Base-by-base conservation (phyloP, 2,888 invertebrate species). In the Drosophila atroscutellata region DNA sequence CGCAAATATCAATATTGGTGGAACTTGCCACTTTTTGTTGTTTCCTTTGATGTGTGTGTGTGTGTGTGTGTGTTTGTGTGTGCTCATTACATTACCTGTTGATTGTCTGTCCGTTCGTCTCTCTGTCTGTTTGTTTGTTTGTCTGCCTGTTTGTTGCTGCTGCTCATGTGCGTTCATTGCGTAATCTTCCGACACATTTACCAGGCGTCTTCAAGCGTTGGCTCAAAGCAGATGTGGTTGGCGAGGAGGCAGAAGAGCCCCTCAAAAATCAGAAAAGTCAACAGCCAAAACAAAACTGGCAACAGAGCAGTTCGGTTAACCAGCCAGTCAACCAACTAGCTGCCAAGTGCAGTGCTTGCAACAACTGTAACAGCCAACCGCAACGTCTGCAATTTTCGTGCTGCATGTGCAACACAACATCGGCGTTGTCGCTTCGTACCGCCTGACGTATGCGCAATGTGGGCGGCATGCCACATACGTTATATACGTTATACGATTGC, bases 111-210 rank as follows among this genome's bases (percentile, higher is more conserved):
- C 36, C 11, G 32, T 32, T 32, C 32, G 32, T 32, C 32, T 30
- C 30, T 30, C 30, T 2, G 32, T 34, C 26, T 36, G 32, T 34
- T 18, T 47, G 47, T 42, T 26, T 45, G 70, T 62, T 18, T 57
- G 37, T 36, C 55, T 32, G 34, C 37, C 36, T 42, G 52, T 34
- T 30, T 49, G 56, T 47, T 45, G 15, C 45, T 55, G 73, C 71
- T 61, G 72, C 80, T 86, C 89, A 84, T 85, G 87, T 90, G 90
- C 90, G 90, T 89, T 71, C 65, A 65, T 86, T 86, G 90, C 90
- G 89, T 89, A 86, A 86, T 84, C 56, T 56, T 7, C 81, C 80
- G 68, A 84, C 72, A 89, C 74, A 89, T 86, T 85, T 89, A 86
- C 68, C 86, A 68, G 88, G 73, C 86, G 87, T 88, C 81, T 78